A percentile compares a stretch with the other conserved stretches of the same genome.
phyloP scores from a whole-genome alignment of 2,888 invertebrate species.

The Cosmia pyralina region DNA sequence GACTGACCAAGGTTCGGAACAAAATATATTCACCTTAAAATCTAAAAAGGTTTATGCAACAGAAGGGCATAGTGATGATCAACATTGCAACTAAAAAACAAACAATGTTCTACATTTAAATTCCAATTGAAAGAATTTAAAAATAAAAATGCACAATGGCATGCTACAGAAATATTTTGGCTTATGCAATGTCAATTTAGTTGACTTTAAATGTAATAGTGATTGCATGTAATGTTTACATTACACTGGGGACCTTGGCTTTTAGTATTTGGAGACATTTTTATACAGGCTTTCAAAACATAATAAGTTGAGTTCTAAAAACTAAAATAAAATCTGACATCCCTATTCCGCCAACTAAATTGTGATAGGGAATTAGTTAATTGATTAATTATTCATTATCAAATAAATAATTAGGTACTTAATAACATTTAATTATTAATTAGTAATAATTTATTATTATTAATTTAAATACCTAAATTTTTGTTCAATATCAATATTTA shows the following conservation, averaged over 20 bases:
- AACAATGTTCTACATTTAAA: conserved; percentile 30
- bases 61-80: background rate
- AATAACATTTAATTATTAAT: background rate
- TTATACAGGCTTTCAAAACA: conserved; percentile 1
- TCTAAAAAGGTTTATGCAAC: background rate
- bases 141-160: conserved; percentile 25
- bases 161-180: conserved; percentile 35
- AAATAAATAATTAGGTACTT: background rate
- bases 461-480: background rate
- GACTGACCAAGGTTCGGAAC: background rate
- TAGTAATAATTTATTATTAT: background rate
- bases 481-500: conserved; percentile 12
- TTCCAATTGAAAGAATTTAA: conserved; percentile 5
- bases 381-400: conserved; percentile 8
- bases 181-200: conserved; percentile 35
- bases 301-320: background rate
- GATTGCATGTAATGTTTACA: conserved; percentile 40
- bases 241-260: conserved; percentile 32
- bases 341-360: background rate
- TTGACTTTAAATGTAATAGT: conserved; percentile 32
- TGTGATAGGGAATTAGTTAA: background rate
- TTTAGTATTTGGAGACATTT: conserved; percentile 27
- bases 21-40: background rate
- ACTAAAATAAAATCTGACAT: background rate
- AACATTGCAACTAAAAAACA: background rate